Conservation (phyloP, 2,797 vertebrate genomes). For the Thaleichthys pacificus region DNA sequence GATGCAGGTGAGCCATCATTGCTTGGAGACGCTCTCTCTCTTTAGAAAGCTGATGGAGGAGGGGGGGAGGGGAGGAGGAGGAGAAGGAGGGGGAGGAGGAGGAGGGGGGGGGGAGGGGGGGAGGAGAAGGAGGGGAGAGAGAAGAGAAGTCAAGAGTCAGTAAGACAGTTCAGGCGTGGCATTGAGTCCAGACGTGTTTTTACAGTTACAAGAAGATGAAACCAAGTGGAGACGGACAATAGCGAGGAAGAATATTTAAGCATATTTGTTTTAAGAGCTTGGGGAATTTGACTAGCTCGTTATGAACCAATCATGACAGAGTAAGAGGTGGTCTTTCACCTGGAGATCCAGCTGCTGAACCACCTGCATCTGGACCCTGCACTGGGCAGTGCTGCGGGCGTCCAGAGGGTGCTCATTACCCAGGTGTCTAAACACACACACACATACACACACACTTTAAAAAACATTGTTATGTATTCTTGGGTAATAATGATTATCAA, state of each 20-base stretch:
- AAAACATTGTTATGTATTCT: too few species aligned
- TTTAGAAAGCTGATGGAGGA: constrained; percentile 91
- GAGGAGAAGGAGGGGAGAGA: constrained; percentile 7
- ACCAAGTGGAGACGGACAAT: background rate
- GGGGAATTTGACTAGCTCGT: too few species aligned
- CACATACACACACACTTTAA: background rate
- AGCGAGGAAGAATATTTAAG: too few species aligned
- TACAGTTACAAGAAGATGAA: background rate
- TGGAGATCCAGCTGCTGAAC: constrained; percentile 92
- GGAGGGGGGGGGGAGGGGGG: background rate
- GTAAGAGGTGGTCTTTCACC: constrained; percentile 64
- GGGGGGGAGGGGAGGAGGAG: background rate
- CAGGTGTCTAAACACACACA: constrained; percentile 80
- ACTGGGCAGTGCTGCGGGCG: constrained; percentile 92
- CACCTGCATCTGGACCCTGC: constrained; percentile 94
- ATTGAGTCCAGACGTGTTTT: background rate
- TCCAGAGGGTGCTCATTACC: constrained; percentile 89
- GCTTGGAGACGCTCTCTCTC: constrained; percentile 94
- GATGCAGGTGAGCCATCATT: constrained; percentile 99
- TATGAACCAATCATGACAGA: too few species aligned
- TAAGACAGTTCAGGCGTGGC: constrained; percentile 64
- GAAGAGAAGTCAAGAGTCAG: constrained; percentile 58
- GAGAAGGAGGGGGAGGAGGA: background rate
- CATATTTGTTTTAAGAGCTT: too few species aligned
- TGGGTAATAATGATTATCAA: background rate